Conservation (phyloP, 2,888 invertebrate genomes). For the Autographa pulchrina region DNA sequence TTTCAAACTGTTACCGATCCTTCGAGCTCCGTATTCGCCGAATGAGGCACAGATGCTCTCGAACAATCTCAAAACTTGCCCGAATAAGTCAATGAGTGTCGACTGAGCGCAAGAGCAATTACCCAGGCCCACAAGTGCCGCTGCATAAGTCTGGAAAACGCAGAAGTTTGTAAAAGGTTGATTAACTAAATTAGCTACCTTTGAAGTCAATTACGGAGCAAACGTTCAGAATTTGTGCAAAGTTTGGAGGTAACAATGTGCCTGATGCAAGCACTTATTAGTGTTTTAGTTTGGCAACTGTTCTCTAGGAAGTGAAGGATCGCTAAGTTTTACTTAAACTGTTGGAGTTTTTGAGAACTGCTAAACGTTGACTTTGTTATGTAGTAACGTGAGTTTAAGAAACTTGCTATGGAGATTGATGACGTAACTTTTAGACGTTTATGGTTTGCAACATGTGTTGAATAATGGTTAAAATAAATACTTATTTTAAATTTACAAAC, state of each 20-base stretch:
- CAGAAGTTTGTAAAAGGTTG: constrained; percentile 51
- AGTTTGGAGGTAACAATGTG: constrained; percentile 39
- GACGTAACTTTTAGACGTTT: neutral
- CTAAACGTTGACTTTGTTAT: neutral
- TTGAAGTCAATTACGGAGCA: constrained; percentile 53
- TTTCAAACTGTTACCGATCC: constrained; percentile 15
- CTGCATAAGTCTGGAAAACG: constrained; percentile 45
- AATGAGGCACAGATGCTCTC: constrained; percentile 30
- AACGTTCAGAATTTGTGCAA: constrained; percentile 46
- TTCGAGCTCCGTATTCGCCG: constrained; percentile 18
- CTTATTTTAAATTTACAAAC: too few species aligned
- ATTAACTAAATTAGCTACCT: constrained; percentile 53
- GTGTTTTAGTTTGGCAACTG: constrained; percentile 19
- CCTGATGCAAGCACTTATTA: constrained; percentile 34
- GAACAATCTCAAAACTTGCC: constrained; percentile 43
- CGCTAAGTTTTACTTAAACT: neutral
- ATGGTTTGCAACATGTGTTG: too few species aligned
- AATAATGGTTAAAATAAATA: too few species aligned
- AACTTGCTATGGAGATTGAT: neutral
- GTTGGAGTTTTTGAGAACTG: neutral
- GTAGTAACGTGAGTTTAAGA: neutral
- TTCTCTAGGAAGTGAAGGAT: neutral
- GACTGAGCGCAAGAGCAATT: constrained; percentile 38
- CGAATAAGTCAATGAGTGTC: constrained; percentile 49
- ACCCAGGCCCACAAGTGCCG: constrained; percentile 29